phyloP scores from a whole-genome alignment of 2,888 invertebrate species.

The Crepidodera aurea region DNA sequence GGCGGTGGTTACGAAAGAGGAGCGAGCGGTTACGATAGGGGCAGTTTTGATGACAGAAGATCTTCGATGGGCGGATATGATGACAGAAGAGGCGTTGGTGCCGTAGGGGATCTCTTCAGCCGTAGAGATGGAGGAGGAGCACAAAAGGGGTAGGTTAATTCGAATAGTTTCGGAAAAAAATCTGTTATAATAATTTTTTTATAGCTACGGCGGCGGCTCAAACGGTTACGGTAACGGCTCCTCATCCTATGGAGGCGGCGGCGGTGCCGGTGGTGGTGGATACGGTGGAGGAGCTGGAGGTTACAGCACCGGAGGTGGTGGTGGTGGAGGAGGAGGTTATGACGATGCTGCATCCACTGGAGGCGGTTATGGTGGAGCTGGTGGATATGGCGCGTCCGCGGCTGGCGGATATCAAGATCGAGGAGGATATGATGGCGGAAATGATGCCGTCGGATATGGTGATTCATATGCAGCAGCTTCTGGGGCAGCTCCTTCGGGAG shows the following conservation, averaged over 20 bases:
- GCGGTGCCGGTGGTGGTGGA: slow-evolving; percentile 29
- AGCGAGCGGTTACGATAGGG: slow-evolving; percentile 23
- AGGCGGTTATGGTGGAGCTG: slow-evolving; percentile 34
- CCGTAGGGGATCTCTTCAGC: slow-evolving; percentile 55
- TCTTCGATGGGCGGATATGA: slow-evolving; percentile 41
- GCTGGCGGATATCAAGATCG: slow-evolving; percentile 36
- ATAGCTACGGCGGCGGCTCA: slow-evolving; percentile 46
- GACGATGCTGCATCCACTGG: slow-evolving; percentile 19
- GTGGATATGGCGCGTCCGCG: slow-evolving; percentile 36
- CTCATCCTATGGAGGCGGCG: slow-evolving; percentile 37
- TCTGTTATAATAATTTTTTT: slow-evolving; percentile 33
- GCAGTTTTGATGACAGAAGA: slow-evolving; percentile 42
- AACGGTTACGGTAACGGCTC: slow-evolving; percentile 37
- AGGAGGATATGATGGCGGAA: slow-evolving; percentile 32
- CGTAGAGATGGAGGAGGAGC: slow-evolving; percentile 51
- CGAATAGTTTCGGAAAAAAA: slow-evolving; percentile 21
- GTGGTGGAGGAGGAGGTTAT: background rate
- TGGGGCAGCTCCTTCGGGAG: slow-evolving; percentile 25
- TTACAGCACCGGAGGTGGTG: slow-evolving; percentile 30
- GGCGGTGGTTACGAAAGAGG: slow-evolving; percentile 36
- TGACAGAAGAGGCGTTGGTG: slow-evolving; percentile 40
- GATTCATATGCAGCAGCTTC: slow-evolving; percentile 33
- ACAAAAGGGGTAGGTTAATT: slow-evolving; percentile 26
- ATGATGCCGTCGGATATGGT: slow-evolving; percentile 29
- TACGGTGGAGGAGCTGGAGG: slow-evolving; percentile 31